Conservation (phyloP, 2,888 invertebrate species). For the Mongoloraphidia duomilia region DNA sequence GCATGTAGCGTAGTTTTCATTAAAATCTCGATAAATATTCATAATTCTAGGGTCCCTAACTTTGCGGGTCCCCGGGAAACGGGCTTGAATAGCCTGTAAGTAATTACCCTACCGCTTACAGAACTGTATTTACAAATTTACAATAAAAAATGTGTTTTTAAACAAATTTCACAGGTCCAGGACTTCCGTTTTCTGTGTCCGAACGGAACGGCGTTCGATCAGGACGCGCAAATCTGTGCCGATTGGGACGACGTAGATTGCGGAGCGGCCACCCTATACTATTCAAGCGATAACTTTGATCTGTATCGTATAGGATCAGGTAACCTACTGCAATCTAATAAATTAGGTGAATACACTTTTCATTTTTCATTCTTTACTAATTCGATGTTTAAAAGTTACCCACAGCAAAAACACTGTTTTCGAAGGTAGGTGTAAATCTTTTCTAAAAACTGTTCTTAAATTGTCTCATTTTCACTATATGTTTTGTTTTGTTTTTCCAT, state of each 20-base stretch:
- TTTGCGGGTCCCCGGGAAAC: no score
- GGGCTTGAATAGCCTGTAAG: no score
- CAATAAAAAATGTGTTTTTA: no score
- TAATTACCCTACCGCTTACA: no score
- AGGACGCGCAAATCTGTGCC: slow-evolving; percentile 83
- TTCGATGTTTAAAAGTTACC: no score
- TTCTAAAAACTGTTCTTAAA: not conserved
- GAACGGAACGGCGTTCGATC: slow-evolving; percentile 81
- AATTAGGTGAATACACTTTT: no score
- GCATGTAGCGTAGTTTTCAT: no score
- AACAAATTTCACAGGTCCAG: slow-evolving; percentile 37
- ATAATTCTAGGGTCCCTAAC: no score
- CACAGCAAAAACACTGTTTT: no score
- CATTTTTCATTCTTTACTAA: no score
- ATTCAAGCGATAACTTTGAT: slow-evolving; percentile 73
- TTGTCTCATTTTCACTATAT: not conserved
- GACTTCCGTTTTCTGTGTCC: slow-evolving; percentile 81
- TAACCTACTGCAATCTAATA: slow-evolving; percentile 21
- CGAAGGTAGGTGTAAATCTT: not conserved
- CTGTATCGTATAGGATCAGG: slow-evolving; percentile 69
- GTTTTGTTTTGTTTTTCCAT: not conserved
- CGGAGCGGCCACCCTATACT: slow-evolving; percentile 63
- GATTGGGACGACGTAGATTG: slow-evolving; percentile 86
- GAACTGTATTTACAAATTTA: no score
- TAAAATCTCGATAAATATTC: no score